Base-by-base conservation (phyloP, 2,797 vertebrate genomes). In the Pangasius macronema region DNA sequence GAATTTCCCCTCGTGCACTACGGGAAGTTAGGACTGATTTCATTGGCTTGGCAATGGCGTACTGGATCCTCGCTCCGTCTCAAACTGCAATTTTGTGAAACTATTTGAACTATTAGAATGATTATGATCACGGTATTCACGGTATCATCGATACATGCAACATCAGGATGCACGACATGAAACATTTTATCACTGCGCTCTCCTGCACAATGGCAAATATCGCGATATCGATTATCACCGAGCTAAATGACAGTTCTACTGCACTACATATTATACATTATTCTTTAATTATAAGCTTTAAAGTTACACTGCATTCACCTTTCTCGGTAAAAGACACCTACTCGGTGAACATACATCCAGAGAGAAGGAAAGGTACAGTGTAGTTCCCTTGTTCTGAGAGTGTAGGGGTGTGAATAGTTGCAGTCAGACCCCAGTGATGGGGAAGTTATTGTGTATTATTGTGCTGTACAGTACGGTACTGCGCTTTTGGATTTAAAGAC, bases 1-100 rank as follows among this genome's bases (percentile, higher is more conserved):
- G 95, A 92, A 88, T 93, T 93, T 92, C 67, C 73, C 13, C n/a
- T 46, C 83, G 86, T 76, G 67, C 27, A 49, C 24, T n/a, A 3
- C 5, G 36, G 22, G 46, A 5, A 59, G 13, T 57, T 57, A 5
- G 51, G 75, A 30, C 63, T 8, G 67, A 53, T 53, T 53, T 16
- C 53, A 16, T 18, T 53, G 53, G 6, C 7, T 39, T 10, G 27
- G 10, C 7, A 70, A 1, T 20, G 2, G 10, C 5, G 24, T 46
- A n/a, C 42, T 36, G 51, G 39, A 24, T 24, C 18, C 76, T 22
- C 14, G 3, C 7, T 33, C 16, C 30, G 49, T 55, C 49, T 27
- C 20, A 59, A 14, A 59, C 33, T 10, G 20, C 20, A 57, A 36
- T 79, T 13, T 13, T 33, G 76, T 13, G 27, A 55, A 0, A 16